These are phyloP conservation scores for Punctoribates punctum DNA, from an alignment of 2,888 invertebrate species.

Conservation along the genomic window DNA sequence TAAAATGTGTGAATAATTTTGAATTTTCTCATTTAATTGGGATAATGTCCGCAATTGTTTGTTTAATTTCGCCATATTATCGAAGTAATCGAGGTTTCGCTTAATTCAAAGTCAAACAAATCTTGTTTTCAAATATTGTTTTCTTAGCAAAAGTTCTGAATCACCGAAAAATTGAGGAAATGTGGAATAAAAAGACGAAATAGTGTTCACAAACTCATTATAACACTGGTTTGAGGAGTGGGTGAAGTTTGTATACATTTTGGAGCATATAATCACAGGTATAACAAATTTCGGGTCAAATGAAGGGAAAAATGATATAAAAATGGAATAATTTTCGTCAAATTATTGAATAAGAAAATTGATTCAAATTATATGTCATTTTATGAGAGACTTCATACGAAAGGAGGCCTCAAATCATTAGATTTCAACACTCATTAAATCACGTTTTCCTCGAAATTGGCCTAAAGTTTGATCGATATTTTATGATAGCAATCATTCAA, in stretches of 20 bases:
- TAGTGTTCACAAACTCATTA: neutral
- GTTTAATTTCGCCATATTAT: too few relatives aligned
- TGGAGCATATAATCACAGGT: neutral
- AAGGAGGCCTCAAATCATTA: neutral
- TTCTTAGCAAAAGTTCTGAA: neutral
- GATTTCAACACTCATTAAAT: neutral
- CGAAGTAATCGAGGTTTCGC: too few relatives aligned
- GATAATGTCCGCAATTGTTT: too few relatives aligned
- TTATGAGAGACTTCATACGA: neutral
- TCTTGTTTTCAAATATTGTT: too few relatives aligned
- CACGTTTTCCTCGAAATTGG: neutral
- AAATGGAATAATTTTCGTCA: neutral
- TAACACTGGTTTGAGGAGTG: neutral
- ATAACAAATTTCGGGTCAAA: neutral
- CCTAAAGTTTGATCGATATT: neutral
- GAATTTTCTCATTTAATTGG: too few relatives aligned
- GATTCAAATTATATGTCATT: neutral
- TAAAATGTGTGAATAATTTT: too few relatives aligned
- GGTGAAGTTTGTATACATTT: neutral
- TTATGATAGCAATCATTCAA: neutral
- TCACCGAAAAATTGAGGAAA: neutral
- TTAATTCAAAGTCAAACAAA: too few relatives aligned
- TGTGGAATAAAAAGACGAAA: neutral
- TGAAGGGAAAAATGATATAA: neutral
- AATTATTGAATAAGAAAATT: conserved; percentile 3